Evolutionary conservation across 2,113 vertebrate genomes (phyloP).

Genomic region (Neotoma lepida): DNA sequence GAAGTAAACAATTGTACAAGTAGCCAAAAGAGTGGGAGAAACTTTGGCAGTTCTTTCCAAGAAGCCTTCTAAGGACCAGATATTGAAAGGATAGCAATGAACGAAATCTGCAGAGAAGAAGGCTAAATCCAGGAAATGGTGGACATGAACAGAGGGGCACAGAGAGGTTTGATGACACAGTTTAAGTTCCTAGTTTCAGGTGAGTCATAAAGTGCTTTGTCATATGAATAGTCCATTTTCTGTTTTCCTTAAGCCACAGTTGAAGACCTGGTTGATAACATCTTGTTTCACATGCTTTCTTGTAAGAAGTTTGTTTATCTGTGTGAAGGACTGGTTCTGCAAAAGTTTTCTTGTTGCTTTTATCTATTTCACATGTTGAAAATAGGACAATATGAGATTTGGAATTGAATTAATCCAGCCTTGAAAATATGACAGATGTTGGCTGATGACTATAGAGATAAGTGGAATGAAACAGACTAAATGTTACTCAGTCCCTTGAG

Average conservation of each 20-base stretch:
- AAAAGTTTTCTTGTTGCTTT: background rate
- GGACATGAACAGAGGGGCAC: background rate
- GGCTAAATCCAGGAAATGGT: background rate
- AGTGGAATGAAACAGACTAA: background rate
- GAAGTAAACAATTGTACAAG: background rate
- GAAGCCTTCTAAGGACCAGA: background rate
- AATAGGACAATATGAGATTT: background rate
- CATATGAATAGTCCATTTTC: background rate
- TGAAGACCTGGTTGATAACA: background rate
- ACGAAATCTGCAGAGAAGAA: background rate
- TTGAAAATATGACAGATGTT: background rate
- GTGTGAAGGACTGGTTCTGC: background rate
- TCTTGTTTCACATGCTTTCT: background rate
- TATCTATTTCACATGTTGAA: background rate
- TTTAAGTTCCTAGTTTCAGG: background rate
- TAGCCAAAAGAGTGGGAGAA: background rate
- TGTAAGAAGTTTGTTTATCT: background rate
- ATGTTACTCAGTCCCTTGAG: background rate
- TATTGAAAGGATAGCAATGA: background rate
- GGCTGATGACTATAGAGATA: background rate
- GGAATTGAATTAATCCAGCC: background rate
- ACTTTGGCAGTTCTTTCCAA: background rate
- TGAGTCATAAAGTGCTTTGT: background rate
- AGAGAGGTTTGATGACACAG: background rate
- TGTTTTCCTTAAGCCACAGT: background rate